Evolutionary conservation across 2,888 invertebrate species (phyloP).

Genomic region (Hyppa rectilinea): DNA sequence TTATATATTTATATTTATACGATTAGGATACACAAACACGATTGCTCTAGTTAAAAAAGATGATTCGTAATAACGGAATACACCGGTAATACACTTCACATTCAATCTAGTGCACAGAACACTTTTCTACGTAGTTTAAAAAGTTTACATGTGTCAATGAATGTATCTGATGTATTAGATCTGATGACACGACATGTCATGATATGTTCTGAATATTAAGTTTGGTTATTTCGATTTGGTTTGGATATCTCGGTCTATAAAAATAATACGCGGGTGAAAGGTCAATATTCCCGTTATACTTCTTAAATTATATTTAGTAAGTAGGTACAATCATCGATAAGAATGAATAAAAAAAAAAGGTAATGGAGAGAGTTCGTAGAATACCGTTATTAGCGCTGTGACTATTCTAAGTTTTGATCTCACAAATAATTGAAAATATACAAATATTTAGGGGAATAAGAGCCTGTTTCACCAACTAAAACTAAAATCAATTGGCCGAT

Average conservation of each 20-base stretch:
- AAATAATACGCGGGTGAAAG: conserved; percentile 41
- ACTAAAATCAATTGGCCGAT: not conserved
- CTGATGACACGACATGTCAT: conserved; percentile 34
- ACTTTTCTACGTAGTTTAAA: conserved; percentile 77
- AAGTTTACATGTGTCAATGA: conserved; percentile 60
- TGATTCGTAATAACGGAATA: conserved; percentile 72
- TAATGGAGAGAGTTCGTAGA: conserved; percentile 53
- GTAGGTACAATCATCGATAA: conserved; percentile 60
- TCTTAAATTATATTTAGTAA: conserved; percentile 59
- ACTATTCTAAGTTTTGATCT: conserved; percentile 66
- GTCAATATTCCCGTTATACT: conserved; percentile 57
- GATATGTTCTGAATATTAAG: conserved; percentile 43
- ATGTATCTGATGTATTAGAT: conserved; percentile 47
- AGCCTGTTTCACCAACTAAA: conserved; percentile 7
- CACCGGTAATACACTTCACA: conserved; percentile 76
- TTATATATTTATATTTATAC: conserved; percentile 73
- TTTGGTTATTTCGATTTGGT: conserved; percentile 37
- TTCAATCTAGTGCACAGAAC: conserved; percentile 79
- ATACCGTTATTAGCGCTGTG: conserved; percentile 68
- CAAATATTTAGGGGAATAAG: conserved; percentile 37
- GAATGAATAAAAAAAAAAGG: conserved; percentile 41
- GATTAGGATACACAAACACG: conserved; percentile 70
- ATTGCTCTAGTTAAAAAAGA: conserved; percentile 71
- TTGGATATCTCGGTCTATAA: conserved; percentile 35
- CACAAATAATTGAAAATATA: conserved; percentile 60